Base-by-base conservation (phyloP, 2,113 vertebrate species). In the Australoheros scitulus region DNA sequence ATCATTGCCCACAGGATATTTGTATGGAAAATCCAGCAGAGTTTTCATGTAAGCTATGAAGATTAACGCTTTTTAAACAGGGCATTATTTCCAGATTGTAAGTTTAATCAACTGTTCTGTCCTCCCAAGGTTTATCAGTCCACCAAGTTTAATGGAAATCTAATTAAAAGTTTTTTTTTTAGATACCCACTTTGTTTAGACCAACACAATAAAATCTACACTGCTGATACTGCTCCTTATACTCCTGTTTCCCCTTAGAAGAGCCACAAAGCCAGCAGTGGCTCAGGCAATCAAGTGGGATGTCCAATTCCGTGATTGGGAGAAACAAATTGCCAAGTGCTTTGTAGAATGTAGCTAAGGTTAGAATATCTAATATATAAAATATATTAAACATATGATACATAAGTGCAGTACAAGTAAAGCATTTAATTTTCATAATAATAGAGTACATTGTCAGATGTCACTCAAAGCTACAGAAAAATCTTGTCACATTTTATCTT, bases 131-230 rank as follows among this genome's bases (percentile, higher is more conserved):
- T 82, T 70, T 80, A 41, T 80, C 63, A 77, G 65, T 41, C 41
- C 43, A 55, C 34, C 18, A 72, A 72, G 17, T 29, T 52, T 72
- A 72, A 72, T 72, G 6, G 5, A 81, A 84, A 76, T 83, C 65
- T 60, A 84, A 86, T 83, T 65, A 61, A 83, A 82, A 32, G 65
- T 57, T 79, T 80, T 57, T 79, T 80, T 26, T 72, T 11, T 8
- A 77, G 55, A 56, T 13, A 70, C 20, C 6, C 22, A 11, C 36
- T 11, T 29, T 58, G 36, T 77, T 36, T 43, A 78, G 50, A 78
- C 11, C 11, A 17, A 57, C n/a, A 32, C 80, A 88, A n/a, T 78
- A 56, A 75, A 59, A 78, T 22, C 11, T 9, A 70, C 32, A 41
- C 34, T 17, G 50, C 29, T 52, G 50, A 70, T 59, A 22, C 15